Percentiles rank a stretch among this genome's conserved stretches.
Evolutionary conservation across 2,888 invertebrate genomes (phyloP).

Genomic region (Vanessa cardui): DNA sequence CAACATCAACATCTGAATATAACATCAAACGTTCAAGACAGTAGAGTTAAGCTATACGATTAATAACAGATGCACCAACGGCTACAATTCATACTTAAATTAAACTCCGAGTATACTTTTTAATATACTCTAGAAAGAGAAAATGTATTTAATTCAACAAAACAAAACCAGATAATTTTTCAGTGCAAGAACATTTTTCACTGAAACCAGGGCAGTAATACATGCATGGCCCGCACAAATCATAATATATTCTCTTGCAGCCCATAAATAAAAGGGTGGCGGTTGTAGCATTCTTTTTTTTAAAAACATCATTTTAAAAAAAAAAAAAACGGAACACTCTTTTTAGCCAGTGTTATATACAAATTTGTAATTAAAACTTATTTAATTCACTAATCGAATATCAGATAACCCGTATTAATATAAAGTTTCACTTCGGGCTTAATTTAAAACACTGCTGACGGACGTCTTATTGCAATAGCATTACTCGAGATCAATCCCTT

Average conservation of each 20-base stretch:
- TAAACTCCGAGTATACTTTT: background rate
- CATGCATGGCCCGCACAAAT: slow-evolving; percentile 11
- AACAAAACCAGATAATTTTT: slow-evolving; percentile 4
- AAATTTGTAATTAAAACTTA: background rate
- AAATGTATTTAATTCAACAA: background rate
- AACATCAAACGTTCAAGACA: too few relatives aligned
- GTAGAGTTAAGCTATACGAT: too few relatives aligned
- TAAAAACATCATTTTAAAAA: slow-evolving; percentile 9
- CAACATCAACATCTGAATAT: too few relatives aligned
- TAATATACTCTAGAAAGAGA: background rate
- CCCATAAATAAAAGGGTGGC: slow-evolving; percentile 23
- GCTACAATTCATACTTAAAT: background rate
- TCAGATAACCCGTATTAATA: slow-evolving; percentile 15
- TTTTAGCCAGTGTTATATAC: slow-evolving; percentile 12
- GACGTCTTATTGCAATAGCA: background rate
- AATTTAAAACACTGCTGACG: background rate
- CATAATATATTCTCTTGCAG: slow-evolving; percentile 17
- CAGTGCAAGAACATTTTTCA: slow-evolving; percentile 10
- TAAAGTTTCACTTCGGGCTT: slow-evolving; percentile 7
- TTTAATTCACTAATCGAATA: slow-evolving; percentile 15
- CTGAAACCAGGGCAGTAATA: slow-evolving; percentile 6
- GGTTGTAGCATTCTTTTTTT: slow-evolving; percentile 9
- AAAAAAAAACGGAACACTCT: background rate
- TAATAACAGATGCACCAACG: too few relatives aligned
- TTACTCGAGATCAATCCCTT: slow-evolving; percentile 8